A percentile compares a stretch with the other conserved stretches of the same genome.
Evolutionary conservation across 2,888 invertebrate species (phyloP).

Genomic region (Caenorhabditis panamensis): DNA sequence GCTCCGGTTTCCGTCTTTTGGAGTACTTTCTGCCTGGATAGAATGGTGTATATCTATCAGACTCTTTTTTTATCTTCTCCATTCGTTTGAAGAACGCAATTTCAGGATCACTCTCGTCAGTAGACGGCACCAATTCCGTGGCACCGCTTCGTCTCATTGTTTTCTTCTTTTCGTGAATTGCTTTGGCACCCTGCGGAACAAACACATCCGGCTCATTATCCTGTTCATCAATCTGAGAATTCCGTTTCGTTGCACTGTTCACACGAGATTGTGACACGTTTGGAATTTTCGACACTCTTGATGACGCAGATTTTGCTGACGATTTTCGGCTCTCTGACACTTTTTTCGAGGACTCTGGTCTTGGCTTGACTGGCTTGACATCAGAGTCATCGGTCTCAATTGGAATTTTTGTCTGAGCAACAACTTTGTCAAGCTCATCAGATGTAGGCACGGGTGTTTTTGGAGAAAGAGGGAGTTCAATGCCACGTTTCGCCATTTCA

Average conservation of each 20-base stretch:
- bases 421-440: slow-evolving; percentile 25
- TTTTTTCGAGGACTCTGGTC: slow-evolving; percentile 26
- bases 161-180: slow-evolving; percentile 26
- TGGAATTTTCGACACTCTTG: slow-evolving; percentile 38
- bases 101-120: slow-evolving; percentile 66
- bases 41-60: slow-evolving; percentile 25
- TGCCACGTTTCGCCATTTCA: slow-evolving; percentile 65
- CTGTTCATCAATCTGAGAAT: slow-evolving; percentile 49
- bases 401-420: background rate
- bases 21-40: slow-evolving; percentile 27
- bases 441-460: slow-evolving; percentile 19
- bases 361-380: slow-evolving; percentile 26
- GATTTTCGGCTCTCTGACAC: slow-evolving; percentile 36
- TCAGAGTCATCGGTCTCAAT: slow-evolving; percentile 45
- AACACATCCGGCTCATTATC: slow-evolving; percentile 54
- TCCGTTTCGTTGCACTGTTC: slow-evolving; percentile 35
- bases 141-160: slow-evolving; percentile 31
- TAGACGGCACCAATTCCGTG: slow-evolving; percentile 41
- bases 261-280: slow-evolving; percentile 44
- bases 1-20: slow-evolving; percentile 47
- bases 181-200: slow-evolving; percentile 46
- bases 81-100: slow-evolving; percentile 60
- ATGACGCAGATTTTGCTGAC: slow-evolving; percentile 56
- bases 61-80: slow-evolving; percentile 47
- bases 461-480: slow-evolving; percentile 64